These are phyloP conservation scores for Aphelocoma coerulescens DNA, from an alignment of 2,113 vertebrate genomes.

Conservation along the genomic window DNA sequence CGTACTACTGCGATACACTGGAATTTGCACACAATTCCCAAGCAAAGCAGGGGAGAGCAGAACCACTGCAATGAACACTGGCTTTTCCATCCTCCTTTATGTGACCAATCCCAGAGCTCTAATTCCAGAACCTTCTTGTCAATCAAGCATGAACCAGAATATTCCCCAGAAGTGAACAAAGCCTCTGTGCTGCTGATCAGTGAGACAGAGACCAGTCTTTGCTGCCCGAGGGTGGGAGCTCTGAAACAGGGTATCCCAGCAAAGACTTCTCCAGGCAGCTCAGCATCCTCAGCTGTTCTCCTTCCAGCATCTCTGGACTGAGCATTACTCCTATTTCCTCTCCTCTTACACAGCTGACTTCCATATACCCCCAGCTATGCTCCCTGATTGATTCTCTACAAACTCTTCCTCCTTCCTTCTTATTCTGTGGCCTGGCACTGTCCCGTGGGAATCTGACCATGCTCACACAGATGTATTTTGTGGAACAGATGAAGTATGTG, in stretches of 20 bases:
- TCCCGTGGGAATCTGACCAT: background rate
- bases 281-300: background rate
- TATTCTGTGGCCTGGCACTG: background rate
- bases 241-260: background rate
- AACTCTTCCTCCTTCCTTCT: background rate
- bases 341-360: background rate
- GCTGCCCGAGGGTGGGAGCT: background rate
- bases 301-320: background rate
- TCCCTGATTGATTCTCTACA: background rate
- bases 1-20: background rate
- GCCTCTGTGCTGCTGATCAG: background rate
- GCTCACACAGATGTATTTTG: background rate
- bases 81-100: background rate
- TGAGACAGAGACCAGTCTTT: background rate
- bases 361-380: background rate
- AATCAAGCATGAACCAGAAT: background rate
- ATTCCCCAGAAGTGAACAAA: background rate
- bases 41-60: background rate
- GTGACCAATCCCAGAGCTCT: background rate
- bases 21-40: background rate
- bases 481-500: background rate
- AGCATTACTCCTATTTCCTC: background rate
- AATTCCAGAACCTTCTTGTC: background rate
- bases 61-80: background rate
- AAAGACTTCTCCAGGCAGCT: background rate